Evolutionary conservation across 2,113 vertebrate genomes (phyloP).

Genomic region (Nyctibius bracteatus): DNA sequence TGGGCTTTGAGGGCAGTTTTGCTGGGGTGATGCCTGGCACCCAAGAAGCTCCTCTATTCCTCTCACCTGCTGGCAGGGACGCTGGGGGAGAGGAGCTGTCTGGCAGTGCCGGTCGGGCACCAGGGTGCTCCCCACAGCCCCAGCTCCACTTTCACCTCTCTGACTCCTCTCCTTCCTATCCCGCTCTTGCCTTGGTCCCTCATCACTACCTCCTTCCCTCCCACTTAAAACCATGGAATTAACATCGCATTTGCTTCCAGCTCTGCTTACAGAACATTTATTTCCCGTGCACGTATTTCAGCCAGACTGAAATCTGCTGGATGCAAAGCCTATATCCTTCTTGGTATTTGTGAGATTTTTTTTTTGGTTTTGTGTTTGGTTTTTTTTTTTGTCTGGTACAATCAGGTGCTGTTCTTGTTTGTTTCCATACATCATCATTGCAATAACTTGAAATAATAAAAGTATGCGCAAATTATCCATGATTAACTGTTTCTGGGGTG

Average conservation of each 20-base stretch:
- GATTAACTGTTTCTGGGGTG: background rate
- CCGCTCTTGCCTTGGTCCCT: background rate
- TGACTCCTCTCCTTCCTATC: background rate
- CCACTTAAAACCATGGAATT: background rate
- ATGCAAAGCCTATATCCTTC: background rate
- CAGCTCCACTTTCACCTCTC: background rate
- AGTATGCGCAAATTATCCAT: background rate
- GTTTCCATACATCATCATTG: background rate
- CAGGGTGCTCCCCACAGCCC: background rate
- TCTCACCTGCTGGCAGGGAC: rapidly evolving
- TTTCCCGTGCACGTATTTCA: background rate
- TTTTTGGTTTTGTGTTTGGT: background rate
- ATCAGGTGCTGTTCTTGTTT: slow-evolving; percentile 14
- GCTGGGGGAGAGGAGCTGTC: background rate
- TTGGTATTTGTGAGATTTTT: background rate
- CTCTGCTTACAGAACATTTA: background rate
- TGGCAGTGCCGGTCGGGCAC: background rate
- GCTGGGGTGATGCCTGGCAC: background rate
- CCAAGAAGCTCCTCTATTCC: background rate
- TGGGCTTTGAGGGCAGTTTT: background rate
- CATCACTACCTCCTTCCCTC: background rate
- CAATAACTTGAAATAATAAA: slow-evolving; percentile 1
- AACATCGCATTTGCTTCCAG: background rate
- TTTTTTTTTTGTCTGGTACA: background rate
- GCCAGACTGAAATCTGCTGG: background rate